Evolutionary conservation across 2,113 vertebrate species (phyloP).

Genomic region (Cephalopterus ornatus): DNA sequence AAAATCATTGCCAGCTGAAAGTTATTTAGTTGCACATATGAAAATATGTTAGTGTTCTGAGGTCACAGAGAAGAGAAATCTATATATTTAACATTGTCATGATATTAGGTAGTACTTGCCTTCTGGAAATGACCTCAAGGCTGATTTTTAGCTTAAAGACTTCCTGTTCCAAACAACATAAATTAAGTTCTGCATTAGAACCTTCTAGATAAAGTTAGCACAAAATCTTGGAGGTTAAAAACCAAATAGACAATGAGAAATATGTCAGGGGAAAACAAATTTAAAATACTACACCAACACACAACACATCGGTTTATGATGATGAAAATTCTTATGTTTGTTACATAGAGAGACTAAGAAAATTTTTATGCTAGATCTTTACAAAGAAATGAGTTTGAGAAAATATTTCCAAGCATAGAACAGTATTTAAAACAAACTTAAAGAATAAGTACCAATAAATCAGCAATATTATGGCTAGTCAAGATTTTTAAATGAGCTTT

Average conservation of each 20-base stretch:
- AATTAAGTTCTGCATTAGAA: not conserved
- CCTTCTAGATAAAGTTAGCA: not conserved
- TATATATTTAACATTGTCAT: not conserved
- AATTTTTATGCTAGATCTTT: not conserved
- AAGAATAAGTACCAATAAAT: not conserved
- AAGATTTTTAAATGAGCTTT: not conserved
- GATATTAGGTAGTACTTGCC: not conserved
- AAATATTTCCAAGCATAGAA: not conserved
- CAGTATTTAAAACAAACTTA: not conserved
- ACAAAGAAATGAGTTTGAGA: not conserved
- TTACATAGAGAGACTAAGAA: not conserved
- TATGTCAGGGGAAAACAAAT: not conserved
- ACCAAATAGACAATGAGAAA: not conserved
- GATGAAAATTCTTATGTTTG: not conserved
- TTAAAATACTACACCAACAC: not conserved
- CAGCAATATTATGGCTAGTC: not conserved
- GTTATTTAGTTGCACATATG: not conserved
- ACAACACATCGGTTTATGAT: not conserved
- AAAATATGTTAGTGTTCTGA: not conserved
- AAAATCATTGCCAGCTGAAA: constrained; percentile 6
- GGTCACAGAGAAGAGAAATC: not conserved
- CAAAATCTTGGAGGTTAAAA: not conserved
- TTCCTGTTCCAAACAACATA: not conserved
- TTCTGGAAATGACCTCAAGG: not conserved
- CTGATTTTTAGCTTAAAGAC: not conserved